Conservation (phyloP, 2,888 invertebrate species). For the Cephus pulcher region DNA sequence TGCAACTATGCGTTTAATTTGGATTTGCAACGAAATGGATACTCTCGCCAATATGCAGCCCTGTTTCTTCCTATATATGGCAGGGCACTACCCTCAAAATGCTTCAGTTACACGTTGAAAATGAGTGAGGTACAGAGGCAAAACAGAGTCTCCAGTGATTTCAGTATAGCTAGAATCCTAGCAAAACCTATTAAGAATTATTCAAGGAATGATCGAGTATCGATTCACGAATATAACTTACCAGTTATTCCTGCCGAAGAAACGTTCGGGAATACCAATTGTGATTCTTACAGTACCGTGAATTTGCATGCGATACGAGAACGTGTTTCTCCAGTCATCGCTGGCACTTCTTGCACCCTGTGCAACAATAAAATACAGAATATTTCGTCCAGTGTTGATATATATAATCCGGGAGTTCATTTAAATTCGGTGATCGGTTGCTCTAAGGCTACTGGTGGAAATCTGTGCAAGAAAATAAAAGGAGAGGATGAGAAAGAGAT, state of each 20-base stretch:
- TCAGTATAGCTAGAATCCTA: slow-evolving; percentile 56
- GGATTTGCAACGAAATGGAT: slow-evolving; percentile 50
- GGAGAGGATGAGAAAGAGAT: background rate
- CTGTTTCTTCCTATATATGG: slow-evolving; percentile 34
- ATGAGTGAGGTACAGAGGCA: slow-evolving; percentile 48
- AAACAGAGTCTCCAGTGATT: slow-evolving; percentile 45
- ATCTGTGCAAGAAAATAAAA: too few relatives aligned
- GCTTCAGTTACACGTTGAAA: slow-evolving; percentile 43
- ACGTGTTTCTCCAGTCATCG: background rate
- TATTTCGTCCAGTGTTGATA: background rate
- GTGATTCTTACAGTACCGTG: background rate
- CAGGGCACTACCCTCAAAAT: slow-evolving; percentile 26
- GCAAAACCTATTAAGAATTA: slow-evolving; percentile 27
- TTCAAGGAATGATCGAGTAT: slow-evolving; percentile 4
- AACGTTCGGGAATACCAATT: background rate
- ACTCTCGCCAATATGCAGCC: slow-evolving; percentile 30
- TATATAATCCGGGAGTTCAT: background rate
- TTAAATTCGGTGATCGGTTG: background rate
- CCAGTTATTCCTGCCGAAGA: background rate
- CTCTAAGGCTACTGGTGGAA: background rate
- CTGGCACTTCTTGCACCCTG: background rate
- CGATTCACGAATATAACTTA: background rate
- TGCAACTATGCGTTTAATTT: slow-evolving; percentile 65
- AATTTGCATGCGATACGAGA: background rate
- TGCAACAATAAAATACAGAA: background rate